Conservation (phyloP, 2,113 vertebrate genomes). For the Xenopus tropicalis region UCB_Xtro_10.0 CM004448.2:125799501-125800000, state of each 20-base stretch:
- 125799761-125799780: background rate
- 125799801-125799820: background rate
- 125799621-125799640: background rate
- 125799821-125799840: background rate
- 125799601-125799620: background rate
- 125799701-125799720: background rate
- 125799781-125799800: background rate
- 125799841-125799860: background rate
- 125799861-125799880: background rate
- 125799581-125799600: background rate
- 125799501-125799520: no score
- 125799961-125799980: no score
- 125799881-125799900: background rate
- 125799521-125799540: no score
- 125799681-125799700: slow-evolving; percentile 1
- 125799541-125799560: no score
- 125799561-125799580: background rate
- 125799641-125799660: slow-evolving; percentile 1
- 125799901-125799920: no score
- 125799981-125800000: no score
- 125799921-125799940: no score
- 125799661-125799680: background rate
- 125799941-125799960: no score
- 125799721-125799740: background rate
- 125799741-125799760: background rate